A percentile compares a stretch with the other conserved stretches of the same genome.
Conservation (phyloP, 2,888 invertebrate genomes). For the Cantharis rustica region DNA sequence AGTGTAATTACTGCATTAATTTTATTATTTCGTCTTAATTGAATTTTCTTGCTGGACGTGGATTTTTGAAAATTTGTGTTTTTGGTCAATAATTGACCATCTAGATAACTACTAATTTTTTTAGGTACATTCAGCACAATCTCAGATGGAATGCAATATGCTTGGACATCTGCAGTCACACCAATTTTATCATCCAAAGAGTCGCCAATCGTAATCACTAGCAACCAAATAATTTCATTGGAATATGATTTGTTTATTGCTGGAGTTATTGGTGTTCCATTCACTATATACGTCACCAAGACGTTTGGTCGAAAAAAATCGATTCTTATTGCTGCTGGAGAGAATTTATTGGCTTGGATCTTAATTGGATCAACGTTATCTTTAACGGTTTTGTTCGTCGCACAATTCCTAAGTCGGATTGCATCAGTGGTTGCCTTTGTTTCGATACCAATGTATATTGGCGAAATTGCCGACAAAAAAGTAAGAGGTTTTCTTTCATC, state of each 20-base stretch:
- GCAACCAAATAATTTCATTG: not conserved
- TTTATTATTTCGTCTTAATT: no score
- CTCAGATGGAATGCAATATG: slow-evolving; percentile 36
- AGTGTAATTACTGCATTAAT: no score
- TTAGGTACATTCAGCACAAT: slow-evolving; percentile 31
- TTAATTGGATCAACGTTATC: slow-evolving; percentile 47
- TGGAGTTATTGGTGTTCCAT: not conserved
- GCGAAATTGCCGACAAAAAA: slow-evolving; percentile 26
- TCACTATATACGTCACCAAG: slow-evolving; percentile 42
- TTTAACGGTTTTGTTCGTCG: slow-evolving; percentile 45
- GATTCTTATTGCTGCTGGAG: slow-evolving; percentile 45
- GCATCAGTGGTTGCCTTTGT: slow-evolving; percentile 19
- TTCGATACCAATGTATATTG: slow-evolving; percentile 29
- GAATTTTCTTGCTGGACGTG: no score
- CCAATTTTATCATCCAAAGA: slow-evolving; percentile 23
- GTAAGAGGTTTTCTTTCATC: slow-evolving; percentile 26
- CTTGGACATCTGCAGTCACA: slow-evolving; percentile 32
- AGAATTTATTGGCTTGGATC: slow-evolving; percentile 48
- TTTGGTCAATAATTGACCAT: no score
- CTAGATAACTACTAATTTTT: no score
- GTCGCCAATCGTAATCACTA: slow-evolving; percentile 3
- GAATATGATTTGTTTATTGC: not conserved
- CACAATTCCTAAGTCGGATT: slow-evolving; percentile 44
- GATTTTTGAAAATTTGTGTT: no score
- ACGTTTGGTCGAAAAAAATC: slow-evolving; percentile 48